Base-by-base conservation (phyloP, 2,888 invertebrate species). In the Ectemnius lituratus region DNA sequence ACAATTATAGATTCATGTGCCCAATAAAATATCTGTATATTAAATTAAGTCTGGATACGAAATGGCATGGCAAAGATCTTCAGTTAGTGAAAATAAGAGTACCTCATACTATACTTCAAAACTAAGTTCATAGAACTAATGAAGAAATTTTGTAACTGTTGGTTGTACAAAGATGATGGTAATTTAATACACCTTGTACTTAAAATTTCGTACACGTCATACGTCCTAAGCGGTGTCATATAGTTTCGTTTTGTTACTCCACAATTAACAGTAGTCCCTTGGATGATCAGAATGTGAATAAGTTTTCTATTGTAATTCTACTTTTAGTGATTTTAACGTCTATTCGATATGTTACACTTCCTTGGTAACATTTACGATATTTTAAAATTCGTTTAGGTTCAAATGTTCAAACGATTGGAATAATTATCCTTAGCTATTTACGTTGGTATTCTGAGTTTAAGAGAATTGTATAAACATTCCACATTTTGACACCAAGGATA, bases 141-240 rank as follows among this genome's bases (percentile, higher is more conserved):
- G 28, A 16, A 62, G 23, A 23, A 23, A 23, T 66, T 58, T 57
- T 69, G 76, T 64, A 67, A 74, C 72, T 46, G 27, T 23, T 80
- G 80, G 80, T 78, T 58, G 72, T 81, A 81, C 80, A 76, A 80
- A 81, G 78, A 80, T 78, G 75, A 83, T 83, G 65, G 81, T 80
- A 76, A 68, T 70, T 84, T 78, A 70, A 73, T 75, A 72, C 56
- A 76, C 72, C 58, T 57, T 67, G 81, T 85, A 84, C 80, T 84
- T 85, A 84, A 78, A 73, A 65, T 58, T 68, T 69, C 69, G 72
- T 77, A 67, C 47, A 61, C 14, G 45, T 56, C 57, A 61, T 70
- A 70, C 57, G 60, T 57, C 49, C 47, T 62, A 69, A 23, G 58
- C 60, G 67, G 37, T 45, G 59, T 66, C 49, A 67, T 67, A 72